phyloP scores from a whole-genome alignment of 2,888 invertebrate species.

The Alcis repandata region DNA sequence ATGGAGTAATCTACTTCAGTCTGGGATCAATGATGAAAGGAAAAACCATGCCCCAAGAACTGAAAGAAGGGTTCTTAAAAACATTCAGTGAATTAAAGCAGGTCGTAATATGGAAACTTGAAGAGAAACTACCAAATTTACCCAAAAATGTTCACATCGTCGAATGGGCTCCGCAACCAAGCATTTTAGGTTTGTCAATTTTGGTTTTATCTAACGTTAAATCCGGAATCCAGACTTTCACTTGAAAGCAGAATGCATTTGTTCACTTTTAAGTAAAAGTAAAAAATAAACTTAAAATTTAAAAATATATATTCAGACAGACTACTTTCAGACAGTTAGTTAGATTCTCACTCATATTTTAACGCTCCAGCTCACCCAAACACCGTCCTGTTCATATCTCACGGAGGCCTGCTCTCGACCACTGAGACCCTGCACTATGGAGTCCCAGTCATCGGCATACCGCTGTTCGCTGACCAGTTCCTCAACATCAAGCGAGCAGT shows the following conservation, averaged over 20 bases:
- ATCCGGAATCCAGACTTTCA: too few relatives aligned
- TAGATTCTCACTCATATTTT: too few relatives aligned
- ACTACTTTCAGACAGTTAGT: too few relatives aligned
- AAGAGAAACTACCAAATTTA: conserved; percentile 58
- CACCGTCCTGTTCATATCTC: conserved; percentile 59
- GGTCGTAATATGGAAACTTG: conserved; percentile 75
- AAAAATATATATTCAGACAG: too few relatives aligned
- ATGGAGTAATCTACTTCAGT: conserved; percentile 74
- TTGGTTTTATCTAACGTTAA: too few relatives aligned
- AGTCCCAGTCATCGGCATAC: conserved; percentile 65
- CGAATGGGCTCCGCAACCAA: conserved; percentile 75
- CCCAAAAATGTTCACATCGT: conserved; percentile 70
- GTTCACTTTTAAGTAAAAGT: too few relatives aligned
- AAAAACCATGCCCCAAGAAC: conserved; percentile 56
- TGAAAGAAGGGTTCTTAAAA: conserved; percentile 59
- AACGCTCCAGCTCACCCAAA: conserved; percentile 67
- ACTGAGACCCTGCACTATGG: conserved; percentile 66
- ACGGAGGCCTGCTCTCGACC: conserved; percentile 65
- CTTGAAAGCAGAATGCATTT: too few relatives aligned
- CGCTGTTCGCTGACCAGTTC: conserved; percentile 67
- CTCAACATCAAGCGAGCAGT: conserved; percentile 64
- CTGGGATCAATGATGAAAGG: conserved; percentile 69
- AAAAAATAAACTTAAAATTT: too few relatives aligned
- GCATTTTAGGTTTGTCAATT: conserved; percentile 64
- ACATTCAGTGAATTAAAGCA: conserved; percentile 67